Conservation (phyloP, 92 coral and sea anemone species). For the Plumapathes pennacea region DNA sequence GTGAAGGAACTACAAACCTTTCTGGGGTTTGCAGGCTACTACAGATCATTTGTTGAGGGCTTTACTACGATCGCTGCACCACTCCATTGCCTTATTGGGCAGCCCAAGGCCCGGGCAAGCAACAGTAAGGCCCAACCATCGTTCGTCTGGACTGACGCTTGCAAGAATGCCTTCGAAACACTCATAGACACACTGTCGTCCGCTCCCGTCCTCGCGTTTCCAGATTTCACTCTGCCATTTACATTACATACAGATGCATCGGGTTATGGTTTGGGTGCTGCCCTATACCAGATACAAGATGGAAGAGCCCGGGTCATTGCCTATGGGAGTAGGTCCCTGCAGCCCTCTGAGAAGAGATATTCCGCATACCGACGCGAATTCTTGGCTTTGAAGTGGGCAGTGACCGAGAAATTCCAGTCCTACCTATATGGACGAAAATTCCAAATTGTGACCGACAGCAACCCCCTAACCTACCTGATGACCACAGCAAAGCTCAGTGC, state of each 20-base stretch:
- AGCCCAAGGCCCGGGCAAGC: conserved; percentile 1
- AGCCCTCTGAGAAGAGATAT: conserved; percentile 19
- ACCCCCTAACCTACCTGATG: conserved; percentile 40
- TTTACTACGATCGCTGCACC: conserved; percentile 55
- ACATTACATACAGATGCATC: conserved; percentile 27
- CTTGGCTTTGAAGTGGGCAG: conserved; percentile 53
- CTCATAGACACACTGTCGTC: conserved; percentile 26
- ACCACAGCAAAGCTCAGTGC: conserved; percentile 48
- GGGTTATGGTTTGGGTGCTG: conserved; percentile 24
- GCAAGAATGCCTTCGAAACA: conserved; percentile 25
- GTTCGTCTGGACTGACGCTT: conserved; percentile 23
- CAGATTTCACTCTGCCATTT: conserved; percentile 26
- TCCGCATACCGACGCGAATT: conserved; percentile 42
- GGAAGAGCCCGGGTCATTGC: conserved; percentile 18
- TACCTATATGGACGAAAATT: conserved; percentile 46
- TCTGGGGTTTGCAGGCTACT: conserved; percentile 56
- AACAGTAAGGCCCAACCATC: too few species aligned
- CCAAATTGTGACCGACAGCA: conserved; percentile 37
- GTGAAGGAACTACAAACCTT: conserved; percentile 48
- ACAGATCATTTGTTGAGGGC: conserved; percentile 40
- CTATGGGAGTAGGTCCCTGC: conserved; percentile 32
- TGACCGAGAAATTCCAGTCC: conserved; percentile 39
- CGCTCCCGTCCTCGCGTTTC: conserved; percentile 31
- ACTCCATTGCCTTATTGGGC: conserved; percentile 21
- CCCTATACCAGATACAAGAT: conserved; percentile 19